Conservation (phyloP, 2,888 invertebrate genomes). For the Scaptomyza tumidula region DNA sequence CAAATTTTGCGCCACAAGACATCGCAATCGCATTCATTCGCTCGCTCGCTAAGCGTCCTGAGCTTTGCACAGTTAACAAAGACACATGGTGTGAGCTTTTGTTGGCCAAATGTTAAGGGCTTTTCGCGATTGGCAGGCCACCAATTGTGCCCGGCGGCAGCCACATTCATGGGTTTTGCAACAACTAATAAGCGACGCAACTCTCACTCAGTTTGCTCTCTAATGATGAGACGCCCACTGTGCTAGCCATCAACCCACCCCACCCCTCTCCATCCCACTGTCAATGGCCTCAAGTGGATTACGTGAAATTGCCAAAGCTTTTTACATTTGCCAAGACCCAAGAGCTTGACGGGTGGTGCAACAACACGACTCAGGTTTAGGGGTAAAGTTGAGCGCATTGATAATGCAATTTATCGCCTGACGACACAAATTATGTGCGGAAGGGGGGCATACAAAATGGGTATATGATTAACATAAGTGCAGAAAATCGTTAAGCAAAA, state of each 20-base stretch:
- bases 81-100: conserved; percentile 29
- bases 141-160: conserved; percentile 76
- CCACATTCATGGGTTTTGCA: conserved; percentile 67
- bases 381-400: conserved; percentile 36
- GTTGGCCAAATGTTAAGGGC: conserved; percentile 10
- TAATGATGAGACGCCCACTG: conserved; percentile 54
- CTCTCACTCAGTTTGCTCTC: conserved; percentile 38
- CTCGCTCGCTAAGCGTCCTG: not conserved
- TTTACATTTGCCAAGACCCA: conserved; percentile 21
- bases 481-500: not conserved
- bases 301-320: conserved; percentile 57
- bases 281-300: conserved; percentile 63
- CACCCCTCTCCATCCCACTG: conserved; percentile 18
- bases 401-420: conserved; percentile 64
- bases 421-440: conserved; percentile 21
- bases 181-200: conserved; percentile 66
- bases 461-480: conserved; percentile 12
- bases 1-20: conserved; percentile 66
- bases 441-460: not conserved
- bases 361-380: not conserved
- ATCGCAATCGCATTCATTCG: conserved; percentile 24
- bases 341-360: conserved; percentile 31
- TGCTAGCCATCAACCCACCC: conserved; percentile 12
- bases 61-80: conserved; percentile 7
- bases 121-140: conserved; percentile 46